Evolutionary conservation across 2,797 vertebrate genomes (phyloP), one percentile per base, ranked within the genome.

Genomic region (Holocentrus rufus): DNA sequence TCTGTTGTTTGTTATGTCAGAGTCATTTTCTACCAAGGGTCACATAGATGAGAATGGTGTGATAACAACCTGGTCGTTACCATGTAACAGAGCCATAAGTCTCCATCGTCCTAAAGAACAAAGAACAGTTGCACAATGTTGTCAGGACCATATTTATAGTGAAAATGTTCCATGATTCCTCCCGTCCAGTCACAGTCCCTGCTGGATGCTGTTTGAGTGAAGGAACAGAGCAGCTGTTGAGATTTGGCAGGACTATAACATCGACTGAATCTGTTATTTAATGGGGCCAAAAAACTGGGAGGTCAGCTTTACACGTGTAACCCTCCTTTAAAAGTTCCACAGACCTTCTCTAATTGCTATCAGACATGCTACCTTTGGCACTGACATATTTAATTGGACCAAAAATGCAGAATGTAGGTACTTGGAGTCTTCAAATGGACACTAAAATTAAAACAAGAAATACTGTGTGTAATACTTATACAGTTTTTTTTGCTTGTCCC

Each of bases 11-110:
- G 46, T 62, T 73, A n/a, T 56, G 54, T 74, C 59, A 80, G 59
- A 78, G 31, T 71, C 65, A 70, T 86, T 80, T 69, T 75, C 34
- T 67, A 52, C n/a, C 63, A 69, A 69, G 46, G 10, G 4, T 78
- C 20, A 65, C 61, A 71, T 17, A 53, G 77, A 59, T 81, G 77
- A 36, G 17, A 70, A 63, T 27, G 52, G 10, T 47, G 25, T 25
- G 18, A 65, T 15, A 20, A 44, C 14, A 54, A 61, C 27, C 42
- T 58, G 65, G 72, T 55, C 44, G 36, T 69, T 72, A 27, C 63
- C 39, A 49, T 65, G 53, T 75, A 57, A 30, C 44, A 71, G 44
- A 56, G 44, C 22, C 25, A 53, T 20, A 44, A 27, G 52, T 27
- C 5, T 42, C 36, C n/a, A 42, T 13, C 46, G 42, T 15, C 25